These are phyloP conservation scores for Alcis repandata DNA, from an alignment of 2,888 invertebrate genomes.

Conservation along the genomic window DNA sequence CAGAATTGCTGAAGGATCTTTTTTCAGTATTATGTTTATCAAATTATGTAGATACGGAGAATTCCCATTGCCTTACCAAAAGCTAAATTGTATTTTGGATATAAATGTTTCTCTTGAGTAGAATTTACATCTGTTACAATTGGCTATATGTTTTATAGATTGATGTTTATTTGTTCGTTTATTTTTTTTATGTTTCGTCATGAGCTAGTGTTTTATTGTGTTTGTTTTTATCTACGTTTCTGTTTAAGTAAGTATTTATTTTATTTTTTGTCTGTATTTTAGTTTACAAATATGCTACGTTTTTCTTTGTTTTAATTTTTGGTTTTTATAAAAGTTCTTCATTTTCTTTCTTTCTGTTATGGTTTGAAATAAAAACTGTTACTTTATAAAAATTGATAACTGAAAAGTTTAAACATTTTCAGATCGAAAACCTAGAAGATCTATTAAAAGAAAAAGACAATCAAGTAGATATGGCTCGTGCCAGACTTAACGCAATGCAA, in stretches of 20 bases:
- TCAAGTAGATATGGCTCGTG: conserved; percentile 98
- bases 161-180: background rate
- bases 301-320: conserved; percentile 12
- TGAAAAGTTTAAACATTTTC: conserved; percentile 53
- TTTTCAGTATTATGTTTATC: background rate
- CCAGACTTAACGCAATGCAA: conserved; percentile 96
- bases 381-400: background rate
- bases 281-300: conserved; percentile 37
- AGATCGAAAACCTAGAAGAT: conserved; percentile 99
- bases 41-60: background rate
- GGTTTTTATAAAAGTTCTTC: background rate
- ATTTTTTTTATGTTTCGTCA: background rate
- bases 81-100: background rate
- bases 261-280: conserved; percentile 14
- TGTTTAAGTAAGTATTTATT: conserved; percentile 29
- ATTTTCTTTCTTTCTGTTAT: no score
- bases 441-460: conserved; percentile 98
- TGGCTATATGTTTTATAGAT: background rate
- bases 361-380: no score
- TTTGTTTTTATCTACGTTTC: conserved; percentile 11
- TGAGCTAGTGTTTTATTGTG: conserved; percentile 13
- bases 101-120: background rate
- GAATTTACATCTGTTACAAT: background rate
- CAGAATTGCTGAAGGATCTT: background rate
- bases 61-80: background rate